Conservation (phyloP, 1,140 invertebrate genomes). For the Brachionus calyciflorus region DNA sequence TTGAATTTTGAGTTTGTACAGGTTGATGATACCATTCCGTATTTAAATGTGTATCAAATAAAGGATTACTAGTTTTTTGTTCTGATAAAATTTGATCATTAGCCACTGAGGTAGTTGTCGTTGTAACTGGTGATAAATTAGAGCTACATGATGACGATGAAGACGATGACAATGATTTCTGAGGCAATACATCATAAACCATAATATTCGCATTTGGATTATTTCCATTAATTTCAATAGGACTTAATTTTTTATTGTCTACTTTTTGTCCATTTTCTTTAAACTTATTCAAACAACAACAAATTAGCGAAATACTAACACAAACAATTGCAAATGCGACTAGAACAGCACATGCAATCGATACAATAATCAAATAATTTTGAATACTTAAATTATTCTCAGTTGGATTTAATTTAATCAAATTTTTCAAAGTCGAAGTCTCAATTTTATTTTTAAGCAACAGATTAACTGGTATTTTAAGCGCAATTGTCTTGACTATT, state of each 20-base stretch:
- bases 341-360: neutral
- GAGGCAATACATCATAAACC: slow-evolving; percentile 23
- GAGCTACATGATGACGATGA: slow-evolving; percentile 26
- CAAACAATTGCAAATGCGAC: neutral
- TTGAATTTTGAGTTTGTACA: neutral
- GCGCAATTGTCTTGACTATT: neutral
- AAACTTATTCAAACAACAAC: neutral
- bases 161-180: neutral
- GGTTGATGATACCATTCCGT: neutral
- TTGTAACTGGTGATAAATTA: slow-evolving; percentile 27
- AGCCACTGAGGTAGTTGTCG: neutral
- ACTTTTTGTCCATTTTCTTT: neutral
- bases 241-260: neutral
- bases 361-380: slow-evolving; percentile 5
- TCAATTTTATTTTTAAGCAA: neutral
- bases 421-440: neutral
- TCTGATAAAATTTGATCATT: slow-evolving; percentile 1
- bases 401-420: neutral
- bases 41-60: slow-evolving; percentile 17
- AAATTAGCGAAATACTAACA: neutral
- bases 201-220: slow-evolving; percentile 18
- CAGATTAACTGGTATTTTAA: neutral
- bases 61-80: slow-evolving; percentile 15
- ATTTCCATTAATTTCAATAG: neutral
- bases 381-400: neutral